A percentile compares a stretch with the other conserved stretches of the same genome.
Conservation (phyloP, 1,140 invertebrate species). For the Temnothorax longispinosus region DNA sequence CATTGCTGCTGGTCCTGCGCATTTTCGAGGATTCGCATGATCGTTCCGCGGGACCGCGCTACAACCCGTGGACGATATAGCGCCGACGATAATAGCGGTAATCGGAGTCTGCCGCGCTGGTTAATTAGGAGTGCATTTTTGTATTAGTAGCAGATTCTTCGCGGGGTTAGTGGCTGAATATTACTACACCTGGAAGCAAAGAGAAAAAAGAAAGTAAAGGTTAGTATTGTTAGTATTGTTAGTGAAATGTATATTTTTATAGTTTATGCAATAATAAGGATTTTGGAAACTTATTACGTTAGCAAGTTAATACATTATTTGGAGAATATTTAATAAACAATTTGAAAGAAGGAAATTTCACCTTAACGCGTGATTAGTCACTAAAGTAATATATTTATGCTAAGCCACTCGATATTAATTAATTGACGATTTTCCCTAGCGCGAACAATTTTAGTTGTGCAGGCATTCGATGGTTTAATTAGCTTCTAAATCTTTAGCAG, state of each 20-base stretch:
- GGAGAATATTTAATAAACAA: neutral
- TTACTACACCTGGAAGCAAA: slow-evolving; percentile 79
- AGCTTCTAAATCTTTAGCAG: neutral
- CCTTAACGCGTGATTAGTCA: neutral
- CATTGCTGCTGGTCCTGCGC: slow-evolving; percentile 83
- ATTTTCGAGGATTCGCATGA: slow-evolving; percentile 84
- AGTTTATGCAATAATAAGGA: neutral
- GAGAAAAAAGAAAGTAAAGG: slow-evolving; percentile 67
- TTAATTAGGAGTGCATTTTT: slow-evolving; percentile 49
- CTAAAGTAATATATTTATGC: neutral
- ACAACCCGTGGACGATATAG: slow-evolving; percentile 32
- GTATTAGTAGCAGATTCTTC: slow-evolving; percentile 31
- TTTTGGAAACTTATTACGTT: neutral
- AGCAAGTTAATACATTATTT: slow-evolving; percentile 12
- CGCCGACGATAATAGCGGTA: neutral
- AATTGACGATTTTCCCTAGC: neutral
- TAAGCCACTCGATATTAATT: neutral
- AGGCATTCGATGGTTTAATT: neutral
- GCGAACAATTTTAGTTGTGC: neutral
- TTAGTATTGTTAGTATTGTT: slow-evolving; percentile 78
- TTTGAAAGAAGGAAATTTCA: neutral
- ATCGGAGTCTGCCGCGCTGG: neutral
- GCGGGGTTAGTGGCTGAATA: slow-evolving; percentile 53
- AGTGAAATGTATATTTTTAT: slow-evolving; percentile 48
- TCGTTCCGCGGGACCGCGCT: slow-evolving; percentile 71